These are phyloP conservation scores for Enteromius mattozi DNA, from an alignment of 2,797 vertebrate genomes.

Conservation along the genomic window DNA sequence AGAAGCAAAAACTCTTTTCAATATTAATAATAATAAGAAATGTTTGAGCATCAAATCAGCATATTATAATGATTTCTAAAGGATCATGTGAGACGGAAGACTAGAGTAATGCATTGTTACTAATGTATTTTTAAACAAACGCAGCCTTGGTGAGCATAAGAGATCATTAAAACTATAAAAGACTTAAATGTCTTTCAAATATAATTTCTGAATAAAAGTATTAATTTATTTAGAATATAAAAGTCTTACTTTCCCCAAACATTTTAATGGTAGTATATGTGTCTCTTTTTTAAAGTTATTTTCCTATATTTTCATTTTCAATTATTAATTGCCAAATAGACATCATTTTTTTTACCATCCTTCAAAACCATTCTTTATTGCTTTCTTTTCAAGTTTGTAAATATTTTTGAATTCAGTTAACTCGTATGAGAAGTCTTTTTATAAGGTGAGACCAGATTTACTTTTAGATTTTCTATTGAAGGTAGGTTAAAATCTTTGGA, in stretches of 20 bases:
- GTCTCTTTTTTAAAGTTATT: too few relatives aligned
- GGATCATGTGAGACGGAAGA: too few relatives aligned
- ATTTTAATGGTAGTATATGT: not conserved
- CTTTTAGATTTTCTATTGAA: not conserved
- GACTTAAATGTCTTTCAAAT: not conserved
- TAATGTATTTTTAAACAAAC: not conserved
- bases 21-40: too few relatives aligned
- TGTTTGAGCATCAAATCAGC: too few relatives aligned
- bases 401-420: not conserved
- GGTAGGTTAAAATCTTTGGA: not conserved
- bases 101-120: too few relatives aligned
- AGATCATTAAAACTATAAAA: too few relatives aligned
- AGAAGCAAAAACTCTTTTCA: too few relatives aligned
- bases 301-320: not conserved
- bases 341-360: not conserved
- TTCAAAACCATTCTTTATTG: not conserved
- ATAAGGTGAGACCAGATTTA: not conserved
- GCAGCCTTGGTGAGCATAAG: too few relatives aligned
- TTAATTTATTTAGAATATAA: not conserved
- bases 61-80: too few relatives aligned
- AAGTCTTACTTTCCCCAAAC: not conserved
- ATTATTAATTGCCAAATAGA: not conserved
- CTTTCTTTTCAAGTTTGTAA: not conserved
- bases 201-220: not conserved
- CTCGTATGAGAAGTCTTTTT: not conserved